Evolutionary conservation across 2,797 vertebrate species (phyloP), one percentile per base, ranked within the genome.

Genomic region (Chromobotia macracanthus): DNA sequence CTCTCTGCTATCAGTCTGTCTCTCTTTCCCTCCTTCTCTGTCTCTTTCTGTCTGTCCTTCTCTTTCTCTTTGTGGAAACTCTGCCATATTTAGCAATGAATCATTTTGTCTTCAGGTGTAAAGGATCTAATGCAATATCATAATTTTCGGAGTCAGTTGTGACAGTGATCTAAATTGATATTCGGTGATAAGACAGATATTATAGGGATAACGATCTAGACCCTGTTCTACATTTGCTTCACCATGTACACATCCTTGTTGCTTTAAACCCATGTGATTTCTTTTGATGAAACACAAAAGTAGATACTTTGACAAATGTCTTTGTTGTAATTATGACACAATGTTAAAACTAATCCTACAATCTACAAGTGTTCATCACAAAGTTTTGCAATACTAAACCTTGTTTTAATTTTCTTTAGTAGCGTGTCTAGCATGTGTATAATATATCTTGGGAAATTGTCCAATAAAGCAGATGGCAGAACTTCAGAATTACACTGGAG

Each of bases 61-160:
- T 69, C 55, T 18, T 55, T 72, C 66, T 72, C 71, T 79, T 64
- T 6, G 18, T 44, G 72, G 75, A 78, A 61, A 53, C 1, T 41
- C 68, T 13, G 71, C 75, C 72, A 76, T 75, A 56, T 85, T 75
- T 78, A 64, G 65, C 50, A 55, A 48, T 72, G 55, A 77, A 80
- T 84, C 58, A 82, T 82, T 82, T 77, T 81, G 68, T 79, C 67
- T 76, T 83, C 28, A 35, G 79, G 67, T 16, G 2, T 51, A 71
- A 58, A 56, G 61, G 71, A 50, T 53, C 79, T 85, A 76, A 83
- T 77, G 73, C 69, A 74, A 67, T 75, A 79, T 79, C 68, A 60
- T 48, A 79, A 79, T 83, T 70, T 81, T 79, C 74, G 63, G 71
- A 78, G 82, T 61, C 63, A 73, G 48, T 68, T 25, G 66, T 72